These are phyloP conservation scores for Hiodon tergisus DNA, from an alignment of 2,113 vertebrate species.

Conservation along the genomic window DNA sequence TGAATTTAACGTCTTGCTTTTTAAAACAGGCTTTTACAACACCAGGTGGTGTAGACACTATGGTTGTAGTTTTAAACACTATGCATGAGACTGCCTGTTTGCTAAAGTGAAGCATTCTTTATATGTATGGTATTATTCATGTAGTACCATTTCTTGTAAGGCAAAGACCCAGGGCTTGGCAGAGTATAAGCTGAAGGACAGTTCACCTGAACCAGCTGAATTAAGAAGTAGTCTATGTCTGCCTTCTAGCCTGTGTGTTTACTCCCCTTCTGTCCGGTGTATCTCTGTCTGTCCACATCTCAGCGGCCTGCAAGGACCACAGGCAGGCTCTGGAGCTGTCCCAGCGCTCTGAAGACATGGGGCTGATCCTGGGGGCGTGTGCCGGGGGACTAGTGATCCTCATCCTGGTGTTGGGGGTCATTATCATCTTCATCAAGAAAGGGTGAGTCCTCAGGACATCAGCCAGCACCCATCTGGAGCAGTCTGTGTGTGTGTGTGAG, in stretches of 20 bases:
- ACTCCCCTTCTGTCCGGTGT: not conserved
- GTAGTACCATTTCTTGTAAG: too few species aligned
- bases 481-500: not conserved
- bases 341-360: constrained; percentile 90
- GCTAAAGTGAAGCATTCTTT: too few species aligned
- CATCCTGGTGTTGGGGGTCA: constrained; percentile 82
- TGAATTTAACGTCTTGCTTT: too few species aligned
- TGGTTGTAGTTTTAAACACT: too few species aligned
- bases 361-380: constrained; percentile 86
- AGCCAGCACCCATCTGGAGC: not conserved
- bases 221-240: not conserved
- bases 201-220: too few species aligned
- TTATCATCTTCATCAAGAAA: constrained; percentile 84
- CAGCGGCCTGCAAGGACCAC: constrained; percentile 88
- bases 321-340: constrained; percentile 84
- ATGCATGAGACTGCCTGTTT: too few species aligned
- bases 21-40: too few species aligned
- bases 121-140: too few species aligned
- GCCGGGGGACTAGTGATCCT: constrained; percentile 81
- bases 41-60: too few species aligned
- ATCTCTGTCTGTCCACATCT: not conserved
- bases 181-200: too few species aligned
- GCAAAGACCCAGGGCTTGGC: too few species aligned
- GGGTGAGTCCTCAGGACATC: constrained; percentile 64
- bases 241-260: not conserved